phyloP scores from a whole-genome alignment of 2,113 vertebrate genomes.

The Tylochromis polylepis region DNA sequence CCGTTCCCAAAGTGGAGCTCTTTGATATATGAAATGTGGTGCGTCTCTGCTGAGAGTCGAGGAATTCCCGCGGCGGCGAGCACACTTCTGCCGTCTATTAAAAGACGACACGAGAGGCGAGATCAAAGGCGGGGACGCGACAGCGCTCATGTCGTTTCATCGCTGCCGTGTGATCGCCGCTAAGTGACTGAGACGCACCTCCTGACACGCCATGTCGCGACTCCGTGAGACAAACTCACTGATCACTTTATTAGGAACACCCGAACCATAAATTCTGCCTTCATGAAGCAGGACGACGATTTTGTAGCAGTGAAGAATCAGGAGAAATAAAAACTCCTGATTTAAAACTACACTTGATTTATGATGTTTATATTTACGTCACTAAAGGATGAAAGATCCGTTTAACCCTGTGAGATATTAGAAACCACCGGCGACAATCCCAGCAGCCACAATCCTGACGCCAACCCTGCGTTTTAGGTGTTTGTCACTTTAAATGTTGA shows the following conservation, averaged over 20 bases:
- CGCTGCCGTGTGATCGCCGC: background rate
- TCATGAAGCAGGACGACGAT: background rate
- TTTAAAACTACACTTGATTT: too few relatives aligned
- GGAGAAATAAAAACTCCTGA: background rate
- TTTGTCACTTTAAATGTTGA: background rate
- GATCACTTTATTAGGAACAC: background rate
- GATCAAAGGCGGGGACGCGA: background rate
- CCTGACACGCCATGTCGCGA: too few relatives aligned
- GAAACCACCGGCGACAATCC: background rate
- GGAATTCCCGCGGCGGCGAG: conserved; percentile 7
- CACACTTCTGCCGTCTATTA: conserved; percentile 45
- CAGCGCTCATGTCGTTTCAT: background rate
- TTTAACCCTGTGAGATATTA: background rate
- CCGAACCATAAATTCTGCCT: background rate
- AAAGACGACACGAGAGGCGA: conserved; percentile 14
- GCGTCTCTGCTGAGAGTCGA: conserved; percentile 13
- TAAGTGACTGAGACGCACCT: background rate
- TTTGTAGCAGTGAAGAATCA: background rate
- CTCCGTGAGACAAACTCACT: background rate
- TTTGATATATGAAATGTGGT: conserved; percentile 49
- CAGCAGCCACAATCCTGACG: background rate
- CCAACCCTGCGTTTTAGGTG: background rate
- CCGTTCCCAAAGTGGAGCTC: conserved; percentile 14
- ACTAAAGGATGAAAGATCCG: background rate
- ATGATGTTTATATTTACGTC: background rate